Conservation (phyloP, 2,888 invertebrate species). For the Cancer borealis region DNA sequence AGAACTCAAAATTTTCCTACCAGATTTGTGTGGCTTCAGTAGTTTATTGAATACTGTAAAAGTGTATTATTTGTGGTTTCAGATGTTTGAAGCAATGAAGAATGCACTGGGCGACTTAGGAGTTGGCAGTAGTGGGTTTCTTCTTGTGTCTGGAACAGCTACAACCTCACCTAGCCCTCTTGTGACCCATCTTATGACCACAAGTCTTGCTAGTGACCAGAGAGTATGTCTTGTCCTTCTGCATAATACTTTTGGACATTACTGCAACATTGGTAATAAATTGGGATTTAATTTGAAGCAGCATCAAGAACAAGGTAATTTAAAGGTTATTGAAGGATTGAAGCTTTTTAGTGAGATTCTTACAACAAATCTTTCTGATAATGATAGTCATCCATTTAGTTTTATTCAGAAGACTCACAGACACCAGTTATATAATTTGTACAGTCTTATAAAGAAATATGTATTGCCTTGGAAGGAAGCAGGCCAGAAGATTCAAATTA, state of each 20-base stretch:
- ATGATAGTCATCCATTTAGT: constrained; percentile 62
- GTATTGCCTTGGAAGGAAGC: constrained; percentile 64
- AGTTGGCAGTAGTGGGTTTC: constrained; percentile 30
- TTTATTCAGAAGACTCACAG: constrained; percentile 58
- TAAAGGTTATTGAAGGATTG: constrained; percentile 72
- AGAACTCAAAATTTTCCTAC: not conserved
- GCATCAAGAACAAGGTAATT: constrained; percentile 45
- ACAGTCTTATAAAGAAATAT: constrained; percentile 51
- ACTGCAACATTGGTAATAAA: constrained; percentile 73
- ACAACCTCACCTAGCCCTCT: constrained; percentile 56
- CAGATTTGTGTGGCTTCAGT: not conserved
- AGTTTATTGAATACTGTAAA: not conserved
- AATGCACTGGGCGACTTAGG: constrained; percentile 53
- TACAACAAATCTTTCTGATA: constrained; percentile 26
- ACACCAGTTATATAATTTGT: constrained; percentile 66
- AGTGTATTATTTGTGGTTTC: not conserved
- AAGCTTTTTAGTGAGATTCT: constrained; percentile 61
- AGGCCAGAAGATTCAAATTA: constrained; percentile 54
- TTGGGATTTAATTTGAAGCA: constrained; percentile 68
- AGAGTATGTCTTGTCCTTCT: constrained; percentile 69
- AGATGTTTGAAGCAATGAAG: constrained; percentile 66
- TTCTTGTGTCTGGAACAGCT: constrained; percentile 57
- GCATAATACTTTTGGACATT: constrained; percentile 73
- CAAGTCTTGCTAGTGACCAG: constrained; percentile 48
- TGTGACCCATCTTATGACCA: constrained; percentile 55